Evolutionary conservation across 2,888 invertebrate species (phyloP).

Genomic region (Rhopalosiphum nymphaeae): DNA sequence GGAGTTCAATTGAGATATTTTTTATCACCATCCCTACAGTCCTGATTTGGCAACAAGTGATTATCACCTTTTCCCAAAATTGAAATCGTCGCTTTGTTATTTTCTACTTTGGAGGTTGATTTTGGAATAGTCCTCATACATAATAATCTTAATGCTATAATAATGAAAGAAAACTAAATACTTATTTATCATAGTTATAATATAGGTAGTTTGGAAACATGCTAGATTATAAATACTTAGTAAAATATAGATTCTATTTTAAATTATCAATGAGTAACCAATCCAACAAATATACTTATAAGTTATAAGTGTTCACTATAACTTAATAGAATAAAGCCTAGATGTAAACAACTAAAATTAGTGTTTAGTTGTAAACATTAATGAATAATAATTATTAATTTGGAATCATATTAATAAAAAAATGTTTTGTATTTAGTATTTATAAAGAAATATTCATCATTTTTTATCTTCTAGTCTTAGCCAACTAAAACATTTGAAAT

Average conservation of each 20-base stretch:
- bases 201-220: background rate
- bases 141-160: background rate
- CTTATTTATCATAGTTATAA: background rate
- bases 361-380: background rate
- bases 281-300: background rate
- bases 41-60: too few species aligned
- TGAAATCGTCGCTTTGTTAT: too few species aligned
- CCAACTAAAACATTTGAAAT: background rate
- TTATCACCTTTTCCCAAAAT: too few species aligned
- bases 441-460: background rate
- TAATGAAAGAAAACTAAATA: background rate
- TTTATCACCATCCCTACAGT: too few species aligned
- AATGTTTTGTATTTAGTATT: background rate
- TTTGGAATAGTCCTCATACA: background rate
- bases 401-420: background rate
- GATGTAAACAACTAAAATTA: too few species aligned
- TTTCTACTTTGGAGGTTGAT: too few species aligned
- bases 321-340: too few species aligned
- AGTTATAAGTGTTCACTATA: too few species aligned
- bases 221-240: background rate
- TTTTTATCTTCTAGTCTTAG: background rate
- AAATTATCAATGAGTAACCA: background rate
- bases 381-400: background rate
- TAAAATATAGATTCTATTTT: background rate
- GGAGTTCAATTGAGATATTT: too few species aligned